These are phyloP conservation scores for Dryobota labecula DNA, from an alignment of 2,888 invertebrate genomes.

Conservation along the genomic window DNA sequence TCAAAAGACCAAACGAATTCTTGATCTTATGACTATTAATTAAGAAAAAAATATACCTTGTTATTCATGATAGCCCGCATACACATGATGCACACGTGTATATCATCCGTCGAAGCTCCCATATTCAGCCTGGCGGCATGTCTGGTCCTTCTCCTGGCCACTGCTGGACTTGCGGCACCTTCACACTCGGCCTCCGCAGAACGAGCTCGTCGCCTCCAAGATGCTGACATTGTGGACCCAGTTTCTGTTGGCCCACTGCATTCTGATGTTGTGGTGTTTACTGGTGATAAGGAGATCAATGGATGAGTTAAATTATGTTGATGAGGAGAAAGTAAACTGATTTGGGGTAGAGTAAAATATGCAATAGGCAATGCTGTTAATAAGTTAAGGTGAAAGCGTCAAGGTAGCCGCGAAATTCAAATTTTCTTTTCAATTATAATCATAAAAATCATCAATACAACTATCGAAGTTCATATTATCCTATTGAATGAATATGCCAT, in stretches of 20 bases:
- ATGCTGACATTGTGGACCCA: constrained; percentile 79
- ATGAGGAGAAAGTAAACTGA: background rate
- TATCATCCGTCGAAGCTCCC: constrained; percentile 99
- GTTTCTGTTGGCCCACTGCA: constrained; percentile 83
- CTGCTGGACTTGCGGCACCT: constrained; percentile 81
- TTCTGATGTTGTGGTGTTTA: constrained; percentile 86
- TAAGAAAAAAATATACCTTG: constrained; percentile 91
- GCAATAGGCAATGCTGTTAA: too few relatives aligned
- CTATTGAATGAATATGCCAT: too few relatives aligned
- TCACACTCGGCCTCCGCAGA: constrained; percentile 80
- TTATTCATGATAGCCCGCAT: constrained; percentile 99
- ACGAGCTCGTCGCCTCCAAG: constrained; percentile 82
- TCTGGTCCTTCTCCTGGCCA: constrained; percentile 92
- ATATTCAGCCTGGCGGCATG: constrained; percentile 97
- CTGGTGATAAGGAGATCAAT: constrained; percentile 58
- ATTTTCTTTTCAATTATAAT: too few relatives aligned
- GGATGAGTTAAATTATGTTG: too few relatives aligned
- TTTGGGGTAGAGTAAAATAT: background rate
- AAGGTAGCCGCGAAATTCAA: too few relatives aligned
- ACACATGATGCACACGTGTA: constrained; percentile 99
- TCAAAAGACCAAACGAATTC: background rate
- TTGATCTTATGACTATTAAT: too few relatives aligned
- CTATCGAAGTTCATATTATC: too few relatives aligned
- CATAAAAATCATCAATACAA: too few relatives aligned
- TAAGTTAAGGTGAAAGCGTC: too few relatives aligned